Evolutionary conservation across 2,888 invertebrate species (phyloP), one percentile per base, ranked within the genome.

Genomic region (Meta bourneti): DNA sequence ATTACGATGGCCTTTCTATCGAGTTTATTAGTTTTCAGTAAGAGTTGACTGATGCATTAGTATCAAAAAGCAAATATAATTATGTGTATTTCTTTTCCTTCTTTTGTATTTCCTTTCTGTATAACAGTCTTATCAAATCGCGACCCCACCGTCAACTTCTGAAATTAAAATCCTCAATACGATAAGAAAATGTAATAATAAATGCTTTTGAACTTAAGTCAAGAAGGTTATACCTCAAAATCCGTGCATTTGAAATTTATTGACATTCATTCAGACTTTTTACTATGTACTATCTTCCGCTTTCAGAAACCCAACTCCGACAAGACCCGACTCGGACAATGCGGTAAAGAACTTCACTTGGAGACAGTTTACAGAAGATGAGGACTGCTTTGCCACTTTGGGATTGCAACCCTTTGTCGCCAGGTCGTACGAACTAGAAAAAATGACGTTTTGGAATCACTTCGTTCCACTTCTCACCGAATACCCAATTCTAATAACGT

Each of bases 401-500:
- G 90, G 90, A 5, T 11, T 88, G 6, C 87, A 90, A 9, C 92
- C 89, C 6, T 89, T 86, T 48, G 81, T 89, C 7, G 89, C 88
- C 7, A 85, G 86, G 11, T 92, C 92, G 6, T 93, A 93, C 77
- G 90, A 93, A 70, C n/a, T 83, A 20, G 88, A 90, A 34, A 71
- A 90, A 69, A 93, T 93, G 93, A 91, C 89, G 13, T 93, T 93
- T 52, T 93, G 93, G 93, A 93, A 91, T 79, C 90, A 91, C 19
- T 93, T 93, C 34, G 78, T 93, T 13, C 93, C 93, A 16, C 88
- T 93, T 13, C 86, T 93, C 49, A 93, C 91, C 7, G 93, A 93
- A 54, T 89, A 93, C 72, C 93, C 93, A 6, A 89, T 93, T 34
- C 49, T 51, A 48, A n/a, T 89, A 19, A 72, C 87, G 20, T 49